Percentiles rank a stretch among this genome's conserved stretches.
phyloP scores from a whole-genome alignment of 1,140 invertebrate species.

The Carcinoscorpius rotundicauda region DNA sequence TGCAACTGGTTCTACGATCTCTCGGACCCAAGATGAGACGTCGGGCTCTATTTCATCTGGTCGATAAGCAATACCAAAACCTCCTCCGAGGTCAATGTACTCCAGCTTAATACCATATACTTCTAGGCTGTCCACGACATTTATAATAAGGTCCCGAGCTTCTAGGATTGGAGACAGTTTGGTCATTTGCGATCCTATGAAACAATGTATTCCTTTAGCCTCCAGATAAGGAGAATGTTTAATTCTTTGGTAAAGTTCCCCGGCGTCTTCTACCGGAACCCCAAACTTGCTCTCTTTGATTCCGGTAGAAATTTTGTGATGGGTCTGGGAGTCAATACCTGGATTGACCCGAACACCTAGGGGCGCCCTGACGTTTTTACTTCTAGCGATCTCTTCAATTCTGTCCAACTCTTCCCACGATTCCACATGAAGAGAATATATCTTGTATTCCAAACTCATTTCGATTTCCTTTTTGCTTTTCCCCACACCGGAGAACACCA shows the following conservation, averaged over 20 bases:
- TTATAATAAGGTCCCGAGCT: slow-evolving; percentile 17
- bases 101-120: slow-evolving; percentile 18
- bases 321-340: slow-evolving; percentile 8
- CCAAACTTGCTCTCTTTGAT: slow-evolving; percentile 28
- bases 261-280: slow-evolving; percentile 20
- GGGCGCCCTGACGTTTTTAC: slow-evolving; percentile 7
- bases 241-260: slow-evolving; percentile 18
- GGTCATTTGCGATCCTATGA: slow-evolving; percentile 26
- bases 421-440: slow-evolving; percentile 13
- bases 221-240: slow-evolving; percentile 16
- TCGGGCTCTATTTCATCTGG: slow-evolving; percentile 15
- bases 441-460: slow-evolving; percentile 1
- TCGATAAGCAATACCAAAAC: slow-evolving; percentile 32
- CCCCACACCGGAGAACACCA: slow-evolving; percentile 24
- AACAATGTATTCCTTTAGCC: slow-evolving; percentile 28
- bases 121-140: slow-evolving; percentile 16
- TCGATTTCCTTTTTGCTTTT: slow-evolving; percentile 13
- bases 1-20: slow-evolving; percentile 19
- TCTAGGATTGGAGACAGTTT: slow-evolving; percentile 14
- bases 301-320: slow-evolving; percentile 27
- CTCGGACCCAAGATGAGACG: slow-evolving; percentile 21
- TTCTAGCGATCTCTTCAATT: slow-evolving; percentile 11
- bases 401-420: slow-evolving; percentile 16
- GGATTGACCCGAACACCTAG: slow-evolving; percentile 10
- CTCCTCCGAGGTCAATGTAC: slow-evolving; percentile 35